Evolutionary conservation across 2,888 invertebrate species (phyloP).

Genomic region (Agrilus biguttatus): DNA sequence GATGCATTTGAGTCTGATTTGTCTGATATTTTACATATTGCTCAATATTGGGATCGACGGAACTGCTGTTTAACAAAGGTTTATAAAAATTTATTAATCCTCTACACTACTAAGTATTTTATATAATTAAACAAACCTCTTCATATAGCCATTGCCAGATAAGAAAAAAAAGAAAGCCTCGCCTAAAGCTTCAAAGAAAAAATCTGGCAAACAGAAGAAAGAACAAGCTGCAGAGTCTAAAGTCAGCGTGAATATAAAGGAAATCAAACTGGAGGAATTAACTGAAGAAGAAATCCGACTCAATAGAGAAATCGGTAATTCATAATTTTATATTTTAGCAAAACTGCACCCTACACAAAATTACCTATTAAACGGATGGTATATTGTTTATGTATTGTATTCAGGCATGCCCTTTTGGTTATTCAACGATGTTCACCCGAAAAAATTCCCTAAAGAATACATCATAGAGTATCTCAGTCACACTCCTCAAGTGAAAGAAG

Average conservation of each 20-base stretch:
- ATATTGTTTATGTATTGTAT: not conserved
- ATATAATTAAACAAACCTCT: not conserved
- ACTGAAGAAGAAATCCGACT: not conserved
- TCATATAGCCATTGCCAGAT: not conserved
- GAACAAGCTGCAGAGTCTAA: not conserved
- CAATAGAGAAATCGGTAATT: not conserved
- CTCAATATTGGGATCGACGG: conserved; percentile 21
- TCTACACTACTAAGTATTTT: not conserved
- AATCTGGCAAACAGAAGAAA: not conserved
- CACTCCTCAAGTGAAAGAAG: conserved; percentile 7
- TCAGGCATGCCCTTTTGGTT: conserved; percentile 13
- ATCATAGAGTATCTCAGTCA: conserved; percentile 6
- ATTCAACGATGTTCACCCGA: conserved; percentile 6
- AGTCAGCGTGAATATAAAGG: no score
- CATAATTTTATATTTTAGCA: not conserved
- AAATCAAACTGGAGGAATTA: not conserved
- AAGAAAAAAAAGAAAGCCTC: conserved; percentile 1
- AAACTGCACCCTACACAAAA: not conserved
- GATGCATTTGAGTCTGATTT: conserved; percentile 14
- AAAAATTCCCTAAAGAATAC: conserved; percentile 5
- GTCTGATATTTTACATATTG: conserved; percentile 14
- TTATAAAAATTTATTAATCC: conserved; percentile 4
- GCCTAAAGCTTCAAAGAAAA: not conserved
- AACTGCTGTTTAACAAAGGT: conserved; percentile 11
- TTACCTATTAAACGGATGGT: no score